Evolutionary conservation across 2,888 invertebrate species (phyloP), one percentile per base, ranked within the genome.

Genomic region (Synanthedon andrenaeformis): DNA sequence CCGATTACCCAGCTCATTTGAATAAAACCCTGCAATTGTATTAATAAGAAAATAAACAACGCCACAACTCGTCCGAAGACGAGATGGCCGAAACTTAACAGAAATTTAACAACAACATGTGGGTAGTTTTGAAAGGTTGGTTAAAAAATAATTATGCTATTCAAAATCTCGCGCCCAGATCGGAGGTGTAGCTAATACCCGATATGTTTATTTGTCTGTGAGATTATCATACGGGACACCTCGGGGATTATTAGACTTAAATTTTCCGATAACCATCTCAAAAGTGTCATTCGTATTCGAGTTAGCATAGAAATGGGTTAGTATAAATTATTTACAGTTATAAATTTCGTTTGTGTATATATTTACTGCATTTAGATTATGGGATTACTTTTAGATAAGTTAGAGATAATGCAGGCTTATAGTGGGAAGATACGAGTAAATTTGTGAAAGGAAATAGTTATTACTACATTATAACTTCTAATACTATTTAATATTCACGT

Each of bases 1-100:
- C 74, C 74, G 78, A 77, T 79, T 76, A 72, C 65, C 60, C 52
- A 55, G 55, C 67, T 54, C 70, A 78, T 79, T 79, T 76, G 70
- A 75, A 77, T 79, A 79, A 77, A 65, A 71, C 70, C 65, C 68
- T 60, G 67, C 71, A 70, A 75, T 74, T 70, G 66, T 64, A 65
- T 63, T 63, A 67, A 67, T 66, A 59, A 65, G 67, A 69, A 69
- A 64, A 63, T 53, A 54, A 56, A 55, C 54, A 54, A 51, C 13
- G 41, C n/a, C n/a, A n/a, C 3, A 6, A 13, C n/a, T 49, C 49
- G 23, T 10, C 17, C 17, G 49, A 17, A 17, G 19, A 51, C 41
- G 51, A 13, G 51, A 12, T 3, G 28, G 49, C 23, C 13, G 13
- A 23, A 49, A 17, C 23, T 17, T 5, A 51, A 12, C 14, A 13